These are phyloP conservation scores for Brachionus rubens DNA, from an alignment of 1,140 invertebrate genomes.

Conservation along the genomic window DNA sequence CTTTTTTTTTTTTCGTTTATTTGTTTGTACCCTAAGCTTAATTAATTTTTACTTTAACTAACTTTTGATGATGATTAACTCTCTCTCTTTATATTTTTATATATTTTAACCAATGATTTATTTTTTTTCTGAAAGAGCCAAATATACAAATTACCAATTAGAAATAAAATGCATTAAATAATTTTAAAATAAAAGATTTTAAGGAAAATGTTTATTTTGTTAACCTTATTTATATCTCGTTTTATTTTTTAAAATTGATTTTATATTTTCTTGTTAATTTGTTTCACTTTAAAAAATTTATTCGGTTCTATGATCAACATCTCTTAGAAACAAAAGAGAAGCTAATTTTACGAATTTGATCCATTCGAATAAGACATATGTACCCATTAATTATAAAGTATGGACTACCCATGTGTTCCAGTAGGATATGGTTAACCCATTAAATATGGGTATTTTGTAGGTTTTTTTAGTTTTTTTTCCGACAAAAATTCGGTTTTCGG, in stretches of 20 bases:
- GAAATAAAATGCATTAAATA: background rate
- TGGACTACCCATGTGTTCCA: too few species aligned
- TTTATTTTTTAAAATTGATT: background rate
- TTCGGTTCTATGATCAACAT: too few species aligned
- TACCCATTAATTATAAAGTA: too few species aligned
- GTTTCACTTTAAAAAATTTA: too few species aligned
- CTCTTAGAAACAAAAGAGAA: too few species aligned
- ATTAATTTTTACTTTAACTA: slow-evolving; percentile 10
- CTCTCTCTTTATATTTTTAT: background rate
- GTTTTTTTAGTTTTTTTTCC: too few species aligned
- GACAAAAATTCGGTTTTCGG: too few species aligned
- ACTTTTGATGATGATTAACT: background rate
- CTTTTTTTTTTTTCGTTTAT: background rate
- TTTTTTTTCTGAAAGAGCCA: background rate
- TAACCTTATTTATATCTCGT: slow-evolving; percentile 24
- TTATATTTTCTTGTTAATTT: too few species aligned
- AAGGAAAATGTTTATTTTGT: slow-evolving; percentile 25
- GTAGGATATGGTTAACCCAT: too few species aligned
- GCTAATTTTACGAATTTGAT: too few species aligned
- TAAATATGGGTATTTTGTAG: too few species aligned
- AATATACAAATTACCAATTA: background rate
- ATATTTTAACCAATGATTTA: slow-evolving; percentile 1
- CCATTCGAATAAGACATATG: too few species aligned
- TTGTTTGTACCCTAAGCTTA: slow-evolving; percentile 9
- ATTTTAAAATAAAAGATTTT: background rate